Base-by-base conservation (phyloP, 2,888 invertebrate species). In the Trissolcus japonicus region DNA sequence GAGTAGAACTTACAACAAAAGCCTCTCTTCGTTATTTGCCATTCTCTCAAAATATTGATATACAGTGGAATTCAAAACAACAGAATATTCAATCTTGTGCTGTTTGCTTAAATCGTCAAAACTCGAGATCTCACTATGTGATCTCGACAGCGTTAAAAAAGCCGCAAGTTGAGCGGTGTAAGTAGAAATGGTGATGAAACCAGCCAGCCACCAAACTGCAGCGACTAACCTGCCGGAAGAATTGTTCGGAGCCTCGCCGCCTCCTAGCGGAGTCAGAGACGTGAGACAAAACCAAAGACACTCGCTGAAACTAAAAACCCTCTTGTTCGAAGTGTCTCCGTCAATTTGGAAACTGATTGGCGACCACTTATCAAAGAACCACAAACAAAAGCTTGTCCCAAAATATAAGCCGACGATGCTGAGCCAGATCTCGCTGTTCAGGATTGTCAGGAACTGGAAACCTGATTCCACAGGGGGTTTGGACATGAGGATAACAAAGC, bases 201-300 rank as follows among this genome's bases (percentile, higher is more conserved):
- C 98, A 90, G 99, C 99, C 21, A 99, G 91, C 99, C 99, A 99
- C 98, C 98, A 98, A 0, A 98, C 98, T 1, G 98, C 98, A 0
- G 98, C 98, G 0, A 99, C 94, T 11, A 99, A 90, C 59, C 98
- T 92, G 0, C 98, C 98, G 0, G 98, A 98, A 0, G 99, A 91
- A 89, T 98, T 98, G 89, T 98, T 97, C 0, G 98, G 98, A 0
- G 98, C 98, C 89, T 98, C 98, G 0, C 98, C 98, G 0, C 98
- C 98, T 0, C 98, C 97, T 91, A 94, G 94, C 0, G 99, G 99
- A 0, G 98, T 99, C 16, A 99, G 90, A 41, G 98, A 98, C 48
- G 98, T 98, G 97, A 99, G 98, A 86, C 98, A 98, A 89, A 99
- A 99, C 98, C 98, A 99, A 0, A 99, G 91, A 85, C 98, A 98